Evolutionary conservation across 2,888 invertebrate species (phyloP), one percentile per base, ranked within the genome.

Genomic region (Pterobdella sp.): DNA sequence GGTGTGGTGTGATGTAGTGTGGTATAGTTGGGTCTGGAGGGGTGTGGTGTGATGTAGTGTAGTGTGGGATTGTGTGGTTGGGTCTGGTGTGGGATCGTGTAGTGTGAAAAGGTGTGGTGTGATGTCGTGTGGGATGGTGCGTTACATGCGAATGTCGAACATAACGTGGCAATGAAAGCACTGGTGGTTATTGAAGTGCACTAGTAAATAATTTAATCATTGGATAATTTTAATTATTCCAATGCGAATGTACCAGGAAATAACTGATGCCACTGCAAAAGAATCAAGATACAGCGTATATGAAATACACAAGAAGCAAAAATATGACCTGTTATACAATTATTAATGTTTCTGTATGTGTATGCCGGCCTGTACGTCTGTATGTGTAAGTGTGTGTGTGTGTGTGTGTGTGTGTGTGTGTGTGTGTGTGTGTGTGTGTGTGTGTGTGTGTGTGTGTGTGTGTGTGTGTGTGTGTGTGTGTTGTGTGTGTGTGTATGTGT

Each of bases 371-470:
- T n/a, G n/a, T n/a, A n/a, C n/a, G n/a, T n/a, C n/a, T n/a, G n/a
- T n/a, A n/a, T n/a, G n/a, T n/a, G 49, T 14, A 42, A 14, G 49
- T 18, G 60, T 56, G 60, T 56, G 60, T 56, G 60, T 18, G 60
- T 56, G 60, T 56, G 60, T 56, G 60, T 56, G 60, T 56, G 60
- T 56, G 60, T 56, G 60, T 56, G 60, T 56, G 60, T 56, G 7
- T 56, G 60, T 56, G 60, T 56, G 60, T 56, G 60, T 56, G 60
- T 56, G 60, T 56, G 60, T 56, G 60, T 56, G 60, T 56, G 60
- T 18, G 60, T 56, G 60, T 56, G 60, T 56, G 60, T 56, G 60
- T 56, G 60, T 56, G 60, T 18, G 60, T 56, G 60, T 56, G 60
- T 56, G 60, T 56, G 60, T 56, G 60, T 56, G 60, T 18, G 60